phyloP scores from a whole-genome alignment of 2,797 vertebrate species.

The Sarcophilus harrisii region DNA sequence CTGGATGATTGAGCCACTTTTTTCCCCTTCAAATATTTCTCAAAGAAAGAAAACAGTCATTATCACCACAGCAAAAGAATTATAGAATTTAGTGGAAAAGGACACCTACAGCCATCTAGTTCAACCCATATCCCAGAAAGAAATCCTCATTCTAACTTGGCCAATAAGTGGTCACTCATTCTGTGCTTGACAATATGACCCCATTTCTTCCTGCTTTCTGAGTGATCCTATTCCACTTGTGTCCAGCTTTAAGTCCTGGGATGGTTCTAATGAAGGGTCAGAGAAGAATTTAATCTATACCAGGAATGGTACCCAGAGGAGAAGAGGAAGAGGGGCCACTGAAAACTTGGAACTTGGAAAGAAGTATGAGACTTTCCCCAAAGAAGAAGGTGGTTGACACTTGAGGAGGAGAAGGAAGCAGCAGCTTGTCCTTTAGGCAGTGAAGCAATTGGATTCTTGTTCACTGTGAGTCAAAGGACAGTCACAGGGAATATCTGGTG shows the following conservation, averaged over 20 bases:
- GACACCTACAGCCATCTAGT: not conserved
- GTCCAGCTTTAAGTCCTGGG: not conserved
- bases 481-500: not conserved
- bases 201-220: not conserved
- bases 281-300: not conserved
- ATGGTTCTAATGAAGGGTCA: not conserved
- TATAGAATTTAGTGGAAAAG: not conserved
- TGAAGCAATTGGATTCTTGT: not conserved
- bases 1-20: not conserved
- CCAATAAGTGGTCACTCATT: not conserved
- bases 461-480: not conserved
- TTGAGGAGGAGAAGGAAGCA: not conserved
- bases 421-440: not conserved
- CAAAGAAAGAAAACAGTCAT: not conserved
- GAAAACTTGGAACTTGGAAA: not conserved
- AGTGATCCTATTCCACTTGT: not conserved
- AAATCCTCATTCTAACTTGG: not conserved
- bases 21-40: not conserved
- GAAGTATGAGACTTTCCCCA: not conserved
- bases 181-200: not conserved
- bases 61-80: not conserved
- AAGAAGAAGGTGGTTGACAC: not conserved
- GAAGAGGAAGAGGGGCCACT: not conserved
- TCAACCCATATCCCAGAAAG: not conserved
- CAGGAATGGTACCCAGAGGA: not conserved